A percentile compares a stretch with the other conserved stretches of the same genome.
Evolutionary conservation across 2,113 vertebrate genomes (phyloP).

Genomic region (Cygnus atratus): DNA sequence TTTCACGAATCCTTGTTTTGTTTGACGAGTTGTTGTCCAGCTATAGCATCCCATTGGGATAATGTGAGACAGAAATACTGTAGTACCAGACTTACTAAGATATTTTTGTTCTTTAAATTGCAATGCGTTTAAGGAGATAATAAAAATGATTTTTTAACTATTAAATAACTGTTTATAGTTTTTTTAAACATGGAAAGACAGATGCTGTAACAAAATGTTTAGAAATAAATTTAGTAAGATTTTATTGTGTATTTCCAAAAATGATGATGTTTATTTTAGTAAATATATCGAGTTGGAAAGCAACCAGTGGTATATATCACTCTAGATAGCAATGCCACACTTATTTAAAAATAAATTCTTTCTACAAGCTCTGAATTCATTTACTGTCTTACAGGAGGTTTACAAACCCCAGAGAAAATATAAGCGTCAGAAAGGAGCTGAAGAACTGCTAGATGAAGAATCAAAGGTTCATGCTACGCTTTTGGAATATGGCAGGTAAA

Average conservation of each 20-base stretch:
- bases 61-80: not conserved
- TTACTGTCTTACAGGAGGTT: conserved; percentile 78
- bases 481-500: conserved; percentile 93
- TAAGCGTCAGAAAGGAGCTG: conserved; percentile 86
- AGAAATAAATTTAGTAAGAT: not conserved
- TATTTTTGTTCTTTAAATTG: not conserved
- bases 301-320: not conserved
- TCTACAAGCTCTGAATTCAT: not conserved
- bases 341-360: not conserved
- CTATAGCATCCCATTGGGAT: not conserved
- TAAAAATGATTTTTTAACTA: too few relatives aligned
- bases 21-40: not conserved
- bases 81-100: not conserved
- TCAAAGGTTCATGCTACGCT: conserved; percentile 93
- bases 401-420: conserved; percentile 96
- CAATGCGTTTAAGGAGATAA: not conserved
- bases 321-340: not conserved
- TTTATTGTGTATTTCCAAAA: not conserved
- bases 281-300: not conserved
- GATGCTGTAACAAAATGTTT: not conserved
- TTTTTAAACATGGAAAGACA: not conserved
- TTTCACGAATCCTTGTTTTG: not conserved
- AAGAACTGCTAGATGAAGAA: conserved; percentile 88
- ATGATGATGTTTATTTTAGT: not conserved
- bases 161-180: not conserved